phyloP scores from a whole-genome alignment of 2,888 invertebrate genomes.

The Rhagonycha fulva region DNA sequence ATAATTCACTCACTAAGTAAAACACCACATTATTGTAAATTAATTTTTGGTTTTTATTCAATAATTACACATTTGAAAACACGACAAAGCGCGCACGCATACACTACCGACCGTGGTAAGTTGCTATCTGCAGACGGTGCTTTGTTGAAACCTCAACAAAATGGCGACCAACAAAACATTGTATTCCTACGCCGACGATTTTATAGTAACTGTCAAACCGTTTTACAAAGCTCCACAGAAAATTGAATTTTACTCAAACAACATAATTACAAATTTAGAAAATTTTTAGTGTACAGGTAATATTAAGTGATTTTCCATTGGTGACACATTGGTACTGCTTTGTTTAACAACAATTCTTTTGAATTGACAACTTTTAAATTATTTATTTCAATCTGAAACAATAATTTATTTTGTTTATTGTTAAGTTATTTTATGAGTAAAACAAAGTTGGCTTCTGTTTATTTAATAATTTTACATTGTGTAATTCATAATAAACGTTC shows the following conservation, averaged over 20 bases:
- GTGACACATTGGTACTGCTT: neutral
- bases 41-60: conserved; percentile 16
- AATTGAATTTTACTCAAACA: no score
- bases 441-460: neutral
- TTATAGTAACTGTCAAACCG: neutral
- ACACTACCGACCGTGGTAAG: conserved; percentile 32
- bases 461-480: neutral
- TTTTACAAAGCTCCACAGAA: neutral
- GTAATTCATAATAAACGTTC: neutral
- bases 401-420: neutral
- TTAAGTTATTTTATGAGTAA: neutral
- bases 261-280: neutral
- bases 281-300: neutral
- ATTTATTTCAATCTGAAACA: neutral
- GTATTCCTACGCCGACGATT: conserved; percentile 47
- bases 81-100: conserved; percentile 25
- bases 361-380: neutral
- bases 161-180: conserved; percentile 47
- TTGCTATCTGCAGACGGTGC: conserved; percentile 39
- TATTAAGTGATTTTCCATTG: rapidly evolving
- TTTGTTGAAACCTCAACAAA: conserved; percentile 50
- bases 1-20: conserved; percentile 42
- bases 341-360: neutral
- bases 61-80: conserved; percentile 29
- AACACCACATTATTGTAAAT: conserved; percentile 41